These are phyloP conservation scores for Macrochelys suwanniensis DNA, from an alignment of 2,797 vertebrate genomes.

Conservation along the genomic window DNA sequence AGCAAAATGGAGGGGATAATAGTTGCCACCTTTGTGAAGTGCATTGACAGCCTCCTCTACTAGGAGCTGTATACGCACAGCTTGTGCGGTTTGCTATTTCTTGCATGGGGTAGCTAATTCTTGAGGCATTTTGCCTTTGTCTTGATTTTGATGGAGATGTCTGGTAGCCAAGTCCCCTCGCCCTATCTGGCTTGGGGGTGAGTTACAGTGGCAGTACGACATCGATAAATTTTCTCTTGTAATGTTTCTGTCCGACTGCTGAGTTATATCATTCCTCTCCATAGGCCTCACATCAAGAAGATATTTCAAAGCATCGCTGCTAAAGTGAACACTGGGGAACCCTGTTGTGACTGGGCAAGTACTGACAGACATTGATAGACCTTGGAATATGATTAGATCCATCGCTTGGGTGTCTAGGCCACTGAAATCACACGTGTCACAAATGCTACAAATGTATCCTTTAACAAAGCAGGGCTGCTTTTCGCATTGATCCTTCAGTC, in stretches of 20 bases:
- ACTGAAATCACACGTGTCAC: background rate
- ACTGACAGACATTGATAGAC: background rate
- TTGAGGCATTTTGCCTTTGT: background rate
- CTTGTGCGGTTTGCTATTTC: background rate
- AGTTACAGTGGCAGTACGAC: background rate
- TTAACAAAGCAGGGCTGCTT: background rate
- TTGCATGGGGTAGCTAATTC: background rate
- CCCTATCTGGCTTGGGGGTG: background rate
- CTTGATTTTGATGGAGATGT: background rate
- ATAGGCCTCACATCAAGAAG: slow-evolving; percentile 95
- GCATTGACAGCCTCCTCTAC: accelerated
- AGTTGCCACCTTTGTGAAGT: background rate
- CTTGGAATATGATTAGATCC: background rate
- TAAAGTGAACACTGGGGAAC: slow-evolving; percentile 95
- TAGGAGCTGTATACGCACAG: background rate
- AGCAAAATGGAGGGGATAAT: background rate
- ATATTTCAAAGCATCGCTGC: slow-evolving; percentile 98
- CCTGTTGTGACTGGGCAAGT: slow-evolving; percentile 98
- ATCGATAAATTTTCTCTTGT: accelerated
- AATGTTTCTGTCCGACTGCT: background rate
- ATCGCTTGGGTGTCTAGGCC: background rate
- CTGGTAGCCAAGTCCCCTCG: background rate
- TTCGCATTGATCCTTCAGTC: background rate
- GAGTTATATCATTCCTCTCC: slow-evolving; percentile 18
- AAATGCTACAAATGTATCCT: background rate